Evolutionary conservation across 2,113 vertebrate species (phyloP).

Genomic region (Neotragus moschatus): DNA sequence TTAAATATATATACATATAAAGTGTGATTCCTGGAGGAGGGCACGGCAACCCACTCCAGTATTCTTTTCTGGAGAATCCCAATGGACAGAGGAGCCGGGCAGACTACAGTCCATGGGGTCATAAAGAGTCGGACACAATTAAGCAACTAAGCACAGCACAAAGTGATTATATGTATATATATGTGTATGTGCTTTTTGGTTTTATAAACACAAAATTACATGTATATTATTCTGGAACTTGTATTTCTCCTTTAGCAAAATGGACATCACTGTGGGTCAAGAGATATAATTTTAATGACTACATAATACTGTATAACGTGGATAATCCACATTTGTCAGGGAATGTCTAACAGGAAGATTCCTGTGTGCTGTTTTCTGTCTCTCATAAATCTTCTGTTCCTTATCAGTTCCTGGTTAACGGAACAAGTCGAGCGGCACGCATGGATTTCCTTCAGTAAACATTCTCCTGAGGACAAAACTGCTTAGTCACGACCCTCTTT

Average conservation of each 20-base stretch:
- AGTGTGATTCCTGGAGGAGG: background rate
- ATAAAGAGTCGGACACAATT: background rate
- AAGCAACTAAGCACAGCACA: background rate
- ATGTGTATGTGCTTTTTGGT: background rate
- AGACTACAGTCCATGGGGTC: background rate
- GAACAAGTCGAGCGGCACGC: fast-evolving
- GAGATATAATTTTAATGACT: background rate
- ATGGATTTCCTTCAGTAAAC: background rate
- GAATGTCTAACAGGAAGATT: background rate
- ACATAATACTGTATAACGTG: background rate
- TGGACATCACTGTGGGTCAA: background rate
- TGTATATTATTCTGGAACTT: background rate
- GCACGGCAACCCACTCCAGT: background rate
- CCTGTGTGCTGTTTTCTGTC: background rate
- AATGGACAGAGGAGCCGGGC: background rate
- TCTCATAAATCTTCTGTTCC: background rate
- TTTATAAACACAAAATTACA: background rate
- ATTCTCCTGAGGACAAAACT: background rate
- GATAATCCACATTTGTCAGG: background rate
- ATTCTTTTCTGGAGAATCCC: background rate
- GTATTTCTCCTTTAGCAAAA: background rate
- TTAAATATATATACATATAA: background rate
- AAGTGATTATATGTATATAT: background rate
- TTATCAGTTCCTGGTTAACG: background rate
- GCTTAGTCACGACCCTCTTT: background rate